Evolutionary conservation across 2,888 invertebrate species (phyloP), one percentile per base, ranked within the genome.

Genomic region (Liopterus haemorrhoidalis): DNA sequence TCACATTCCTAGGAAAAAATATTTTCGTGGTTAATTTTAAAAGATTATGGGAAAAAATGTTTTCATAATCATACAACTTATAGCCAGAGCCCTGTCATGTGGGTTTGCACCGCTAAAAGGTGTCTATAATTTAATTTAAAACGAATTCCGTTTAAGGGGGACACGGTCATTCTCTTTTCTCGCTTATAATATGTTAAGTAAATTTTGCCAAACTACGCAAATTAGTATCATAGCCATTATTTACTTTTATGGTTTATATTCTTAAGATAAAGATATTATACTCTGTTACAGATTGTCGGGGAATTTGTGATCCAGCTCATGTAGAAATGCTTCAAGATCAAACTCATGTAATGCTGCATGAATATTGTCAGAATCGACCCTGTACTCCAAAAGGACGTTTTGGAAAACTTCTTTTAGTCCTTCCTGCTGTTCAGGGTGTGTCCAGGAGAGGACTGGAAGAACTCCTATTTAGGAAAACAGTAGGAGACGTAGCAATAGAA

Each of bases 311-410:
- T 54, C 63, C 71, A 1, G 67, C 64, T 5, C 75, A 81, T 52
- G 71, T 82, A 48, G 79, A 75, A 54, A 73, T 81, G 32, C 67
- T 89, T 1, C 90, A 90, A 69, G 89, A 90, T 54, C 87, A 89
- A 63, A 83, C 85, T 0, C 79, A 88, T 48, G 72, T 82, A 3
- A 81, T 85, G 66, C 70, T 92, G 16, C 81, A 83, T 56, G 85
- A 85, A 55, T 81, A 86, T 61, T 81, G 82, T 57, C 59, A 64
- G 0, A 66, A 66, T 43, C 59, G 61, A 49, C 66, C 66, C 35
- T 57, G 63, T 9, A 54, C 57, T 5, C 63, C 61, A 46, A 72
- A 71, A 56, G 70, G 74, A 1, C 72, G 89, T 14, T 81, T 88
- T 54, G 87, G 85, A 0, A 81, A 82, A 54, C 68, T 90, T 2